Conservation (phyloP, 1,140 invertebrate species). For the Ceratina australensis region DNA sequence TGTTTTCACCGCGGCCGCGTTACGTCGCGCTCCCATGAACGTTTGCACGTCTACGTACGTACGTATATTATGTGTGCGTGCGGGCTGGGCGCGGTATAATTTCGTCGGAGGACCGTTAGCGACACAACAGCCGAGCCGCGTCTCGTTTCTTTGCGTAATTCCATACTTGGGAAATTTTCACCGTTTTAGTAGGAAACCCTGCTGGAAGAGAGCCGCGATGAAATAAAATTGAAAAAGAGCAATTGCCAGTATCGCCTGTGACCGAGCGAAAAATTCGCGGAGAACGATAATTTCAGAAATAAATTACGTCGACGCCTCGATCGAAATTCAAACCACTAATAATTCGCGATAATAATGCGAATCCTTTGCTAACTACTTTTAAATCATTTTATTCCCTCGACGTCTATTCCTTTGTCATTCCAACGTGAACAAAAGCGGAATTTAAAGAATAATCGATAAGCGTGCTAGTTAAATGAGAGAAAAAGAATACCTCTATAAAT, state of each 20-base stretch:
- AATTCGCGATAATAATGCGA: no score
- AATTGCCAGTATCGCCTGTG: background rate
- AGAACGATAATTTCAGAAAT: no score
- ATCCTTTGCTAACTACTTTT: no score
- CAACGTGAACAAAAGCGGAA: no score
- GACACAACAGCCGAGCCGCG: slow-evolving; percentile 14
- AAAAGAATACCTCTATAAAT: background rate
- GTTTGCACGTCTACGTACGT: no score
- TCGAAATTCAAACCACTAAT: no score
- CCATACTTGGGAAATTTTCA: slow-evolving; percentile 12
- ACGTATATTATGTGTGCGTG: background rate
- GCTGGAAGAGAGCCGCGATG: background rate
- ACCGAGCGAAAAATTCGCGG: no score
- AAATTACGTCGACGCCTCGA: no score
- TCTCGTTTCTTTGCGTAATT: slow-evolving; percentile 11
- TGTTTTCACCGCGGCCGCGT: slow-evolving; percentile 33
- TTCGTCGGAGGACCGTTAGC: slow-evolving; percentile 14
- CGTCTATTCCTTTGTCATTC: no score
- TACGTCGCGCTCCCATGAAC: slow-evolving; percentile 3
- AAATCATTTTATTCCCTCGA: no score
- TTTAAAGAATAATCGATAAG: no score
- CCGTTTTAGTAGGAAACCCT: background rate
- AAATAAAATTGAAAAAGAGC: background rate
- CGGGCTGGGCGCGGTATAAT: background rate
- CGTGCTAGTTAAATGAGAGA: background rate